These are phyloP conservation scores for Limnephilus rhombicus DNA, from an alignment of 2,888 invertebrate species.

Conservation along the genomic window DNA sequence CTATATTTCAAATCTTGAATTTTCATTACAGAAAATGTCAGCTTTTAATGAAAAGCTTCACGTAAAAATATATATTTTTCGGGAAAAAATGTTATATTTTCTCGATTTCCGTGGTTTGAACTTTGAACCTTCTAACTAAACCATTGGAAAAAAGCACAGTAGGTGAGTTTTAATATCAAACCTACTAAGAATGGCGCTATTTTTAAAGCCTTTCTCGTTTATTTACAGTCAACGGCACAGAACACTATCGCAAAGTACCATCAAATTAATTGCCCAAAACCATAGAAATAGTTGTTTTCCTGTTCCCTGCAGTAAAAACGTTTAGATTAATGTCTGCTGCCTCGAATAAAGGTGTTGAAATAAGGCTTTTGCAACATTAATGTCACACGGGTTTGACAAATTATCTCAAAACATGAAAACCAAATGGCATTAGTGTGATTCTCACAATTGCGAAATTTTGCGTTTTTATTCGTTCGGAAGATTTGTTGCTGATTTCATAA, in stretches of 20 bases:
- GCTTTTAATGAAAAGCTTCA: not conserved
- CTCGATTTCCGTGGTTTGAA: not conserved
- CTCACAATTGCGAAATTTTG: not conserved
- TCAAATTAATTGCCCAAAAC: slow-evolving; percentile 24
- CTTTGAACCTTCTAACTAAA: not conserved
- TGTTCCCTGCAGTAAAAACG: not conserved
- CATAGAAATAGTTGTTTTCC: slow-evolving; percentile 10
- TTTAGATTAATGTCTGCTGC: slow-evolving; percentile 20
- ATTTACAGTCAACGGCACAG: not conserved
- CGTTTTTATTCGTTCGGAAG: not conserved
- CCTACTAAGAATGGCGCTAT: not conserved
- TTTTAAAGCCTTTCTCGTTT: not conserved
- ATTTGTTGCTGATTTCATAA: not conserved
- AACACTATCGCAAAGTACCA: slow-evolving; percentile 30
- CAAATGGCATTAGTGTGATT: not conserved
- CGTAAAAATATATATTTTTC: not conserved
- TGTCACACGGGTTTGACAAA: slow-evolving; percentile 15
- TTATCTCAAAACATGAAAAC: not conserved
- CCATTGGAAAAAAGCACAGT: not conserved
- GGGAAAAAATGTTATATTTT: not conserved
- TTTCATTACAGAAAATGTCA: not conserved
- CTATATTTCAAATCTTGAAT: not conserved
- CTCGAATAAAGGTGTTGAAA: slow-evolving; percentile 28
- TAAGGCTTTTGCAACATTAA: not conserved
- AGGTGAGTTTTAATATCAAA: not conserved